Base-by-base conservation (phyloP, 2,797 vertebrate genomes). In the Periophthalmus magnuspinnatus region DNA sequence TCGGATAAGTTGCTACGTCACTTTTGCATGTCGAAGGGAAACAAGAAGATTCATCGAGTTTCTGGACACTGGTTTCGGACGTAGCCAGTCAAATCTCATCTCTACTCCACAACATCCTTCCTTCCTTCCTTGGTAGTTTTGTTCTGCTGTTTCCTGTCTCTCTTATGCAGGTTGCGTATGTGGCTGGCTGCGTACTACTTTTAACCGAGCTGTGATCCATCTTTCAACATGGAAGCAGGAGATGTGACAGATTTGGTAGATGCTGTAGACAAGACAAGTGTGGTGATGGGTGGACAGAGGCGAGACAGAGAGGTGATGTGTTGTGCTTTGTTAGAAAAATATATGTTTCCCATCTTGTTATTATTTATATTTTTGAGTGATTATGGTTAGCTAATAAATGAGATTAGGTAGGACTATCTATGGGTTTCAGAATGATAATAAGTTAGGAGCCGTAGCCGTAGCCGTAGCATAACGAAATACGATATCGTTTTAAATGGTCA, bases 1-100 rank as follows among this genome's bases (percentile, higher is more conserved):
- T 88, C 84, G 92, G 90, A 93, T 93, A 94, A 94, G 92, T 93
- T 92, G 90, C 93, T 95, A 94, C 93, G 93, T 95, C 93, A 95
- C 93, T 93, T 94, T 94, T 94, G 94, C 94, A 93, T 88, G 86
- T 92, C 91, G 90, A 89, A 84, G 33, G 85, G 90, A 90, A 92
- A 90, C 93, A 14, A 90, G 91, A 90, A 93, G 91, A 90, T 84
- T 92, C 89, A 84, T 90, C 89, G 86, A 82, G 85, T 80, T 90
- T 88, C 82, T 89, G 89, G 92, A 85, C 87, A 85, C 89, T 78
- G 38, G 38, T 79, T 85, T 84, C 74, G 90, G 92, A 90, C 87
- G 82, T 45, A 45, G 13, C 2, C 41, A 5, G 41, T 45, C 41
- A 45, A 16, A 45, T 45, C 41, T 45, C 41, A 45, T 45, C 41